Evolutionary conservation across 1,140 invertebrate species (phyloP), one percentile per base, ranked within the genome.

Genomic region (Tribolium castaneum): DNA sequence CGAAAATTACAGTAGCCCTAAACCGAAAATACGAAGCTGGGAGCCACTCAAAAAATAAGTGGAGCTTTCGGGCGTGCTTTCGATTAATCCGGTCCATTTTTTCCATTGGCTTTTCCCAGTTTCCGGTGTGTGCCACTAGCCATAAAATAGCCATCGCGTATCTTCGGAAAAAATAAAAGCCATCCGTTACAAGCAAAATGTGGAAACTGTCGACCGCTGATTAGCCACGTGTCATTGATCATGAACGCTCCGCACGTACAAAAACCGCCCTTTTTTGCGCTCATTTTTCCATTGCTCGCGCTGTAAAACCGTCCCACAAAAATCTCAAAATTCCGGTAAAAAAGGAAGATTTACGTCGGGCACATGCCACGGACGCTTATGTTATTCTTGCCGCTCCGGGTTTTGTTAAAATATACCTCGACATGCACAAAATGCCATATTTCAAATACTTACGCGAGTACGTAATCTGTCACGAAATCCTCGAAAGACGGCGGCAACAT

Each of bases 351-450:
- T 66, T 66, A 66, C 59, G 59, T 66, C 59, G 59, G 12, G 25
- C 59, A 35, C 59, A 66, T 66, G 59, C 59, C 30, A 35, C 59
- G 25, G 59, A 66, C 59, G 25, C 54, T 59, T 59, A 59, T 59
- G 22, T 66, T 66, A 66, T 66, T 66, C 30, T 66, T 35, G 30
- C 59, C 59, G 59, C 59, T 9, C 35, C 59, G 25, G 59, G 59
- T 39, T 66, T 66, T 66, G 59, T 66, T 66, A 66, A 66, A 66
- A 66, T 66, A 66, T 66, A 66, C 59, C 59, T 30, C 59, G 6
- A 35, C 59, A 66, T 66, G 30, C 59, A 59, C 22, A 66, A 25
- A 35, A 66, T 25, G 14, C 30, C 30, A 66, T 66, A 66, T 66
- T 66, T 66, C 59, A 66, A 35, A 66, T 66, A 66, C 59, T 66